Conservation (phyloP, 2,113 vertebrate species). For the Thryonomys swinderianus region DNA sequence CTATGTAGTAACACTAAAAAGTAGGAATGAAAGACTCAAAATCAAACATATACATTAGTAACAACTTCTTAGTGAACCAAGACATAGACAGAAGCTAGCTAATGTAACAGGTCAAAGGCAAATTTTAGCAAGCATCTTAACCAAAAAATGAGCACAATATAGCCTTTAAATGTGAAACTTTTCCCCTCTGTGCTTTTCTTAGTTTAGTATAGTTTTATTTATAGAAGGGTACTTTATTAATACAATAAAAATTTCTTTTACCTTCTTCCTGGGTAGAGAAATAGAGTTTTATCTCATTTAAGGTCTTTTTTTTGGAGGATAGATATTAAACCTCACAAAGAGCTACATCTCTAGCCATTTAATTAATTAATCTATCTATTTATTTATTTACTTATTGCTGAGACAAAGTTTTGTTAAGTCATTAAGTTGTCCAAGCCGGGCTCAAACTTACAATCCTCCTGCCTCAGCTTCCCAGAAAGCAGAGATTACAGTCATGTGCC, state of each 20-base stretch:
- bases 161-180: neutral
- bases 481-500: neutral
- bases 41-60: neutral
- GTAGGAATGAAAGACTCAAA: slow-evolving; percentile 17
- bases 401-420: neutral
- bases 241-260: slow-evolving; percentile 1
- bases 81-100: neutral
- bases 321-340: neutral
- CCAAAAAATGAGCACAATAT: neutral
- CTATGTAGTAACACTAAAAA: neutral
- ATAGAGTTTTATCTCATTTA: neutral
- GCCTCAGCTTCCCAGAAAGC: neutral
- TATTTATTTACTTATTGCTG: neutral
- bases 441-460: neutral
- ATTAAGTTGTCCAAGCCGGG: neutral
- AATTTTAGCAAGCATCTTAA: neutral
- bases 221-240: neutral
- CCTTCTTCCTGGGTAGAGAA: neutral
- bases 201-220: neutral
- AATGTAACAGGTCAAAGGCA: neutral
- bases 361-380: too few species aligned
- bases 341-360: neutral
- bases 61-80: slow-evolving; percentile 1
- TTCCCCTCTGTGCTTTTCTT: neutral
- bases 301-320: neutral